Percentiles rank a stretch among this genome's conserved stretches.
Conservation (phyloP, 2,113 vertebrate species). For the Megaleporinus macrocephalus region DNA sequence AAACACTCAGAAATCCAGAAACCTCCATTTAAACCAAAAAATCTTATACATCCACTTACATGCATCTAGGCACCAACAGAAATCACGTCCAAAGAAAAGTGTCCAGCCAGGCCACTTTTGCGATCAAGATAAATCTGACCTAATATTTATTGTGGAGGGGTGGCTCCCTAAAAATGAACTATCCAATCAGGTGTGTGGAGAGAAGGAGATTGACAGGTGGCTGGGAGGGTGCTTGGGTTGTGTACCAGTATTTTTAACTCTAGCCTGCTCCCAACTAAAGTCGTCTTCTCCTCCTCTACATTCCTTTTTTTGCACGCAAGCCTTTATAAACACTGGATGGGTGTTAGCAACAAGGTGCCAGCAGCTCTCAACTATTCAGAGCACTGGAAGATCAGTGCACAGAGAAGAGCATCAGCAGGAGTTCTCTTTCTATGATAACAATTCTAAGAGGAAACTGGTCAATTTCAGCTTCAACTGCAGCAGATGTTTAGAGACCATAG, state of each 20-base stretch:
- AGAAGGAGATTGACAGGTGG: slow-evolving; percentile 26
- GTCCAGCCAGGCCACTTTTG: slow-evolving; percentile 24
- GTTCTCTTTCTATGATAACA: not conserved
- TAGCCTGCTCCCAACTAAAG: slow-evolving; percentile 14
- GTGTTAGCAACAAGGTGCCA: not conserved
- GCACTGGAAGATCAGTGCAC: not conserved
- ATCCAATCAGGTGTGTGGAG: slow-evolving; percentile 65
- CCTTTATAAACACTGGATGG: not conserved
- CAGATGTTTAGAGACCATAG: too few species aligned
- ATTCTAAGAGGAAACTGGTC: not conserved
- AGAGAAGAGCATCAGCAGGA: not conserved
- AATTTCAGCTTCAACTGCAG: too few species aligned
- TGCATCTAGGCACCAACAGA: not conserved
- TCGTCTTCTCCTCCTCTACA: slow-evolving; percentile 1
- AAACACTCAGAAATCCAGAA: slow-evolving; percentile 7
- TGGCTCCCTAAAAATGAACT: slow-evolving; percentile 66
- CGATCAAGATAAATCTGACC: slow-evolving; percentile 42
- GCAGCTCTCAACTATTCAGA: not conserved
- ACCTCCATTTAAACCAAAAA: not conserved
- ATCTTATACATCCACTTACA: slow-evolving; percentile 9
- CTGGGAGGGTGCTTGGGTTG: slow-evolving; percentile 43
- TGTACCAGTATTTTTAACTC: slow-evolving; percentile 36
- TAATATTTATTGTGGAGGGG: slow-evolving; percentile 68
- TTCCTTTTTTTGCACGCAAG: not conserved
- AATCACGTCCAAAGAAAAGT: not conserved